These are phyloP conservation scores for Helobdella robusta DNA, from an alignment of 2,888 invertebrate species.

Conservation along the genomic window DNA sequence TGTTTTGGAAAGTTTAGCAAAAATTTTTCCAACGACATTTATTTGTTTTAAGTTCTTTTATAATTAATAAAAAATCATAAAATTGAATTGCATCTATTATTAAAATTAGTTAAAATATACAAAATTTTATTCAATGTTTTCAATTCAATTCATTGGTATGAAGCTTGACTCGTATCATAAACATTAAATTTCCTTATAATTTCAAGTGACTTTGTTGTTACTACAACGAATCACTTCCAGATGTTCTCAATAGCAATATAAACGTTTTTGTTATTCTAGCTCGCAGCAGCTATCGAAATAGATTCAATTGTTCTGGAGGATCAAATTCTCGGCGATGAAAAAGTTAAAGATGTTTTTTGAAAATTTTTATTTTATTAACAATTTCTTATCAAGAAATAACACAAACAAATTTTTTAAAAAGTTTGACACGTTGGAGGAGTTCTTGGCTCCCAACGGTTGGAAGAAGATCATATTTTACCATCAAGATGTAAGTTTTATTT, in stretches of 20 bases:
- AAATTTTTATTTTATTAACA: not conserved
- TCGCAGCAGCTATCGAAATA: slow-evolving; percentile 44
- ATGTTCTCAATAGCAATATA: too few relatives aligned
- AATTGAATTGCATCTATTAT: too few relatives aligned
- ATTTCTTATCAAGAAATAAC: not conserved
- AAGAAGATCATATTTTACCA: slow-evolving; percentile 49
- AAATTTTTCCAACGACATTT: too few relatives aligned
- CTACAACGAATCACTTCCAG: too few relatives aligned
- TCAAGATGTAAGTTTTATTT: slow-evolving; percentile 37
- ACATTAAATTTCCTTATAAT: too few relatives aligned
- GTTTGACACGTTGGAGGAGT: slow-evolving; percentile 48
- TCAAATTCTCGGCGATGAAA: slow-evolving; percentile 46
- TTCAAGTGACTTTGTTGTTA: too few relatives aligned
- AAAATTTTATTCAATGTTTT: too few relatives aligned
- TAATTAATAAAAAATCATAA: too few relatives aligned
- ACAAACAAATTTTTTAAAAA: not conserved
- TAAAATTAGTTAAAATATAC: too few relatives aligned
- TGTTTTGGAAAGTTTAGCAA: not conserved
- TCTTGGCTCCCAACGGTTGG: slow-evolving; percentile 45
- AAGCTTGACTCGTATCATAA: too few relatives aligned
- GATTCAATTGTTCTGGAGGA: slow-evolving; percentile 45
- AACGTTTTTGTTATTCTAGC: slow-evolving; percentile 36
- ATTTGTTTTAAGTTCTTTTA: too few relatives aligned
- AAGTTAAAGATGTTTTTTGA: slow-evolving; percentile 37
- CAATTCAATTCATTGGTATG: too few relatives aligned